Base-by-base conservation (phyloP, 35 echinoderm and acorn worm genomes). In the Heliocidaris erythrogramma region DNA sequence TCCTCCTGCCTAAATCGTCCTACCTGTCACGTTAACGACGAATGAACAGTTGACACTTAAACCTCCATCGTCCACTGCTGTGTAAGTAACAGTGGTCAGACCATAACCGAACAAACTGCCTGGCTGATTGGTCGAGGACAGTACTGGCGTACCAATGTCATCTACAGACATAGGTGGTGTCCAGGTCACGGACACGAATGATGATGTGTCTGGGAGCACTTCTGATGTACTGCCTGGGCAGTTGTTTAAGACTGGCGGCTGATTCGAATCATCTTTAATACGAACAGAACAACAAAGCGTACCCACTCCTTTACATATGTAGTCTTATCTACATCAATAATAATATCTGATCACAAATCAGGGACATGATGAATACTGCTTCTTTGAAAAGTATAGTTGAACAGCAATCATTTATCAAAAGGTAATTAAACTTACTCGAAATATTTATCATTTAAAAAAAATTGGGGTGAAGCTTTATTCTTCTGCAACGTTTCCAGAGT, bases 131-230 rank as follows among this genome's bases (percentile, higher is more conserved):
- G 48, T 52, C 4, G 91, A 92, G 18, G 91, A 92, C 49, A 48
- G 24, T 59, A 10, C 4, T 13, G 48, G 50, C 16, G 49, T 50
- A 11, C 91, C 91, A 59, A 17, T 18, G 49, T 92, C 91, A 48
- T 92, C 91, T 13, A n/a, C 27, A 17, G 49, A 47, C 16, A 48
- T 92, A 13, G 91, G 91, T 59, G 91, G 91, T 88, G 94, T 48
- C 96, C 96, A 97, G 1, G 96, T 95, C 16, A 96, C 95, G 13
- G 31, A n/a, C 21, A 32, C 59, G 59, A 47, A 84, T 13, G 97
- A 48, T 27, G 86, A 59, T 29, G 91, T 95, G 5, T 21, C 7
- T 30, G 49, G 21, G 2, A 86, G 24, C 4, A 86, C 49, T 24
- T 31, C 32, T 21, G 86, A n/a, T 29, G 53, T 86, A 56, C 93